phyloP scores from a whole-genome alignment of 1,140 invertebrate species.

The Listronotus bonariensis region DNA sequence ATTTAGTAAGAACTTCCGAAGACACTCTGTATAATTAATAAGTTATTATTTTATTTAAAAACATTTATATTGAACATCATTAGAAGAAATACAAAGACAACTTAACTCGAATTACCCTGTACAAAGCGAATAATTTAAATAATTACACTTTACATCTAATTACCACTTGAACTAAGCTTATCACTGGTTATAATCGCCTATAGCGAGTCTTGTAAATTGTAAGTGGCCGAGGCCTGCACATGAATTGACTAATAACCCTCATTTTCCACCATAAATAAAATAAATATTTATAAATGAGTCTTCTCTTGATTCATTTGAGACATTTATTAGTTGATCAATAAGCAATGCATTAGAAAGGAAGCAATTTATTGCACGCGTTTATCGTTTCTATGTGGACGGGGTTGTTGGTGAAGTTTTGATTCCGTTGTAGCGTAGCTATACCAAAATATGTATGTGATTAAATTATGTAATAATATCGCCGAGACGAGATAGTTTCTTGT shows the following conservation, averaged over 20 bases:
- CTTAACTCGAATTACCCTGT: not conserved
- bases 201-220: conserved; percentile 7
- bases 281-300: conserved; percentile 12
- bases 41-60: no score
- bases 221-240: conserved; percentile 1
- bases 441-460: no score
- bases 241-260: conserved; percentile 5
- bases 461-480: no score
- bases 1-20: no score
- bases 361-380: not conserved
- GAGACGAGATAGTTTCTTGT: no score
- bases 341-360: conserved; percentile 4
- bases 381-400: not conserved
- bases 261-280: conserved; percentile 8
- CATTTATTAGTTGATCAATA: conserved; percentile 6
- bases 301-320: conserved; percentile 6
- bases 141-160: conserved; percentile 2
- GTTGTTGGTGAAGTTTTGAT: no score
- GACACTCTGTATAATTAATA: no score
- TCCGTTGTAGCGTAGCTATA: no score
- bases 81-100: no score
- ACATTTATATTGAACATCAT: no score
- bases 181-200: conserved; percentile 4
- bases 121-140: conserved; percentile 1
- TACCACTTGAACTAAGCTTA: conserved; percentile 8